Percentiles rank a stretch among this genome's conserved stretches.
Evolutionary conservation across 2,113 vertebrate genomes (phyloP).

Genomic region (Gopherus flavomarginatus): DNA sequence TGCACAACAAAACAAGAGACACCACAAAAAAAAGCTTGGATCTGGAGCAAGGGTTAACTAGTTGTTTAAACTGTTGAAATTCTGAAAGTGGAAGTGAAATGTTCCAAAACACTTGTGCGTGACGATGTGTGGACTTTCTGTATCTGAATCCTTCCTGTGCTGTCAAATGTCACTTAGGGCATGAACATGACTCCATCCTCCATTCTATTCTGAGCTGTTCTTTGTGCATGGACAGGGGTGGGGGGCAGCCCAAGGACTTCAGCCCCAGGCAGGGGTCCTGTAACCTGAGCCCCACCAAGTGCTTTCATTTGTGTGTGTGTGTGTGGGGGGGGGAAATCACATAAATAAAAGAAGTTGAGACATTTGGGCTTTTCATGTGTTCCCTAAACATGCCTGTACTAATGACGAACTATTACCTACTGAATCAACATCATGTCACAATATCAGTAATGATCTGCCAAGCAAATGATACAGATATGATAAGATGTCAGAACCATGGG

Average conservation of each 20-base stretch:
- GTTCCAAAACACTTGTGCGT: not conserved
- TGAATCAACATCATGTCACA: not conserved
- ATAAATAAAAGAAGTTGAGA: not conserved
- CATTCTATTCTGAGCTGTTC: not conserved
- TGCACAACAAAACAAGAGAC: not conserved
- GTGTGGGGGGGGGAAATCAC: not conserved
- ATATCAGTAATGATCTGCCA: not conserved
- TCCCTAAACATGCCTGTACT: not conserved
- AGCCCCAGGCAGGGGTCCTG: too few relatives aligned
- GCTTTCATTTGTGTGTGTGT: not conserved
- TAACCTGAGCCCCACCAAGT: not conserved
- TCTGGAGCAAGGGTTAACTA: not conserved
- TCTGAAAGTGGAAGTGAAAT: not conserved
- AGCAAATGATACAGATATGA: accelerated
- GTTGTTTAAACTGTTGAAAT: not conserved
- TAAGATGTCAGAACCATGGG: not conserved
- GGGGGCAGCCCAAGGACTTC: too few relatives aligned
- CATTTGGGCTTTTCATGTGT: not conserved
- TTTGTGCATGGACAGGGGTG: not conserved
- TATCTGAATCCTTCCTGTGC: not conserved
- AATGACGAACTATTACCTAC: not conserved
- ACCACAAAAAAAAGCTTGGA: accelerated
- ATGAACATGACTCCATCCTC: not conserved
- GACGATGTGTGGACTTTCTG: not conserved
- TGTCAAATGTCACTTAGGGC: not conserved